Evolutionary conservation across 2,888 invertebrate genomes (phyloP).

Genomic region (Ptychoptera contaminata): DNA sequence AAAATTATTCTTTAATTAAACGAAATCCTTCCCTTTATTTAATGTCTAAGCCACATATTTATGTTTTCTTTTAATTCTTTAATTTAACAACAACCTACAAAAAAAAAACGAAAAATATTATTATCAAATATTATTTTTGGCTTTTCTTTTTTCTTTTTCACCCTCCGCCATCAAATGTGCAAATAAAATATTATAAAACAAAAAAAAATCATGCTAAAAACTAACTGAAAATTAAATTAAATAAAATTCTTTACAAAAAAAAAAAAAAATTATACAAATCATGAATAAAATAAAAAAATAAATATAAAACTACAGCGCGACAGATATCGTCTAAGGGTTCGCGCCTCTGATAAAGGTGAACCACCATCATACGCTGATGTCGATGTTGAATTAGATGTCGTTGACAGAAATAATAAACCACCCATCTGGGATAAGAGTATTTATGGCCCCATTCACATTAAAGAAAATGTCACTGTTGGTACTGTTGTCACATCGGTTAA

Average conservation of each 20-base stretch:
- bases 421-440: constrained; percentile 89
- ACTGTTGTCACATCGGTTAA: constrained; percentile 95
- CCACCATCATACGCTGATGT: constrained; percentile 88
- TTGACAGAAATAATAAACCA: constrained; percentile 96
- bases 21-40: neutral
- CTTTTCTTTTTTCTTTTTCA: constrained; percentile 7
- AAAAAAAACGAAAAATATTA: neutral
- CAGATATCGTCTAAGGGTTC: constrained; percentile 90
- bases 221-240: constrained; percentile 3
- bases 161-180: neutral
- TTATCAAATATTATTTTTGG: constrained; percentile 6
- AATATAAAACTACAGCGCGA: constrained; percentile 50
- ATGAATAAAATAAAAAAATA: neutral
- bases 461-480: constrained; percentile 98
- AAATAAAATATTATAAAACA: constrained; percentile 2
- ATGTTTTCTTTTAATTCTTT: neutral
- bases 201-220: neutral
- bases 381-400: constrained; percentile 95
- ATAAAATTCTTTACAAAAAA: constrained; percentile 3
- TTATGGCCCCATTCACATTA: constrained; percentile 95
- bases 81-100: neutral
- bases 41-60: neutral
- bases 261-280: neutral
- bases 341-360: constrained; percentile 89
- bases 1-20: neutral